A percentile compares a stretch with the other conserved stretches of the same genome.
These are phyloP conservation scores for Rhinogobio ventralis DNA, from an alignment of 2,797 vertebrate species.

Conservation along the genomic window DNA sequence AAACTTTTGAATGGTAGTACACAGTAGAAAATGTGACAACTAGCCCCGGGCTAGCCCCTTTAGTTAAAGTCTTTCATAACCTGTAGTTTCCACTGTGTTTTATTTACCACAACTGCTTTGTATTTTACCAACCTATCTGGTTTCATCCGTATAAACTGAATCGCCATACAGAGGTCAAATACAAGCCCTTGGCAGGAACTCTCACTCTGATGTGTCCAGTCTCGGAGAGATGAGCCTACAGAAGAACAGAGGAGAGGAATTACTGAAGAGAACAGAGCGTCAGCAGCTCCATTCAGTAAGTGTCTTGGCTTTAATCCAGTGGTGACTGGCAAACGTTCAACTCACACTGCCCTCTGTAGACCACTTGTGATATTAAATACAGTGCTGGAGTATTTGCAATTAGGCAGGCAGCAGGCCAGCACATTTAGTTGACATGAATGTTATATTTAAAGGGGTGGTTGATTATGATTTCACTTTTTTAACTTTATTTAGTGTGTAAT, in stretches of 20 bases:
- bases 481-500: too few relatives aligned
- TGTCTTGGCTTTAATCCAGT: neutral
- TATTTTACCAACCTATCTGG: neutral
- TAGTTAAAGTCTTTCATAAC: neutral
- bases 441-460: neutral
- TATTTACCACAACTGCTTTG: neutral
- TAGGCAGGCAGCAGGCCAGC: neutral
- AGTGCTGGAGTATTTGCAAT: neutral
- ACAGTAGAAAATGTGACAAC: neutral
- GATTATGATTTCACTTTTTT: too few relatives aligned
- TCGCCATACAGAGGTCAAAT: neutral
- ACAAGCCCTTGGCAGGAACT: neutral
- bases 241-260: neutral
- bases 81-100: neutral
- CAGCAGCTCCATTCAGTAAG: neutral
- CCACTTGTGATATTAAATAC: neutral
- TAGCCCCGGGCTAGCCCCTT: neutral
- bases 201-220: neutral
- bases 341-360: conserved; percentile 29
- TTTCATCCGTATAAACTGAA: neutral
- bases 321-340: neutral
- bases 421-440: neutral
- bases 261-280: neutral
- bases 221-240: neutral
- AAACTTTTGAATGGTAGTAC: neutral